Percentiles rank a stretch among this genome's conserved stretches.
Conservation (phyloP, 2,888 invertebrate genomes). For the Papilio demoleus region DNA sequence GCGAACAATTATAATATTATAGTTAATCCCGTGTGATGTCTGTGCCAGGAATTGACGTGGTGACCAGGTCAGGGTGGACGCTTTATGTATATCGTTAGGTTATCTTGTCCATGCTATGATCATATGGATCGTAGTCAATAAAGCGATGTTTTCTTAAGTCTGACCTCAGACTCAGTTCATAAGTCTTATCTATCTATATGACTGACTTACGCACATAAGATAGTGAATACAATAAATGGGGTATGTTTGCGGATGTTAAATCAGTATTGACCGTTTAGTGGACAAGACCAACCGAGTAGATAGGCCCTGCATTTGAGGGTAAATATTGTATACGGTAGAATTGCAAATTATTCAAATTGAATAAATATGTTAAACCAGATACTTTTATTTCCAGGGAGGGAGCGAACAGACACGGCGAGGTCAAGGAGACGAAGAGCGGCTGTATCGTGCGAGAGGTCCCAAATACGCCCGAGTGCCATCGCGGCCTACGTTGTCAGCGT, state of each 20-base stretch:
- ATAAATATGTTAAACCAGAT: slow-evolving; percentile 38
- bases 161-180: slow-evolving; percentile 71
- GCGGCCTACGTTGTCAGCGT: slow-evolving; percentile 80
- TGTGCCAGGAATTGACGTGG: slow-evolving; percentile 54
- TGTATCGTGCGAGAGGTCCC: slow-evolving; percentile 71
- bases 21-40: slow-evolving; percentile 51
- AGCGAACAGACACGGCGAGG: slow-evolving; percentile 73
- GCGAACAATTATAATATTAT: slow-evolving; percentile 39
- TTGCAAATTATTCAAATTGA: slow-evolving; percentile 30
- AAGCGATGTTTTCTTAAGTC: slow-evolving; percentile 67
- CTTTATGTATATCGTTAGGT: slow-evolving; percentile 62
- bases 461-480: slow-evolving; percentile 80
- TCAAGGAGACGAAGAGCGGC: slow-evolving; percentile 75
- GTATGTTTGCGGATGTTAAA: slow-evolving; percentile 71
- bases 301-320: slow-evolving; percentile 34
- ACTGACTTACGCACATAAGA: slow-evolving; percentile 75
- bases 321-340: slow-evolving; percentile 22
- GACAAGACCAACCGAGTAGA: slow-evolving; percentile 47
- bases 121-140: slow-evolving; percentile 72
- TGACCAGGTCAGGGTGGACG: slow-evolving; percentile 63
- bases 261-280: slow-evolving; percentile 67
- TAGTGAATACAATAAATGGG: slow-evolving; percentile 79
- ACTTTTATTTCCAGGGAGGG: slow-evolving; percentile 68
- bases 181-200: slow-evolving; percentile 62
- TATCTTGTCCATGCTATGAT: slow-evolving; percentile 72